Evolutionary conservation across 1,140 invertebrate species (phyloP).

Genomic region (Lucilia cuprina): DNA sequence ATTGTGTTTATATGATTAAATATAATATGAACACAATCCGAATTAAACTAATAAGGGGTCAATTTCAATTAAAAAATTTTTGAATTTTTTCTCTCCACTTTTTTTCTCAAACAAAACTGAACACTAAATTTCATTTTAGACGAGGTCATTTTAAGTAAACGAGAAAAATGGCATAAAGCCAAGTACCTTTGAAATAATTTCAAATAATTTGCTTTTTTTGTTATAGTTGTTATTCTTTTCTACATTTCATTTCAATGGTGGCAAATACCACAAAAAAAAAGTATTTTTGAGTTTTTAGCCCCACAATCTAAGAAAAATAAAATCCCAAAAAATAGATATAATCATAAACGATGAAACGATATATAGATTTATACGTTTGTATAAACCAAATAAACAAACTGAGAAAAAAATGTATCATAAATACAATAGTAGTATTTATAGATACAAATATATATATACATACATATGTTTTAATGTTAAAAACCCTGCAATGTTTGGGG

Average conservation of each 20-base stretch:
- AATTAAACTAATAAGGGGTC: not conserved
- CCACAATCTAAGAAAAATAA: not conserved
- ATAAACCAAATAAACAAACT: not conserved
- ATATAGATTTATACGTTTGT: too few species aligned
- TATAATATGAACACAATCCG: not conserved
- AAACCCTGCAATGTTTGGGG: too few species aligned
- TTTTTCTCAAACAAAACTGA: not conserved
- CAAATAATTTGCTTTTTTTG: not conserved
- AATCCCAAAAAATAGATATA: too few species aligned
- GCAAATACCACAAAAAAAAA: slow-evolving; percentile 32
- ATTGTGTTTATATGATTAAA: too few species aligned
- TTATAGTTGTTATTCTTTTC: not conserved
- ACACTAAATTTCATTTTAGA: slow-evolving; percentile 18
- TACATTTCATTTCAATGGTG: slow-evolving; percentile 24
- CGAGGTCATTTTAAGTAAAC: slow-evolving; percentile 20
- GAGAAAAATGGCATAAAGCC: not conserved
- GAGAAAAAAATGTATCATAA: too few species aligned
- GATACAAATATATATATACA: too few species aligned
- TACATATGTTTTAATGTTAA: too few species aligned
- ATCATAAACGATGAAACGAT: too few species aligned
- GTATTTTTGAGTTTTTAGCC: slow-evolving; percentile 23
- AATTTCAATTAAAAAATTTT: not conserved
- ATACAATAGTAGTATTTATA: too few species aligned
- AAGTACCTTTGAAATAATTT: slow-evolving; percentile 29
- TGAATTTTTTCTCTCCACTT: not conserved